A percentile compares a stretch with the other conserved stretches of the same genome.
Evolutionary conservation across 1,140 invertebrate genomes (phyloP).

Genomic region (Cydia amplana): DNA sequence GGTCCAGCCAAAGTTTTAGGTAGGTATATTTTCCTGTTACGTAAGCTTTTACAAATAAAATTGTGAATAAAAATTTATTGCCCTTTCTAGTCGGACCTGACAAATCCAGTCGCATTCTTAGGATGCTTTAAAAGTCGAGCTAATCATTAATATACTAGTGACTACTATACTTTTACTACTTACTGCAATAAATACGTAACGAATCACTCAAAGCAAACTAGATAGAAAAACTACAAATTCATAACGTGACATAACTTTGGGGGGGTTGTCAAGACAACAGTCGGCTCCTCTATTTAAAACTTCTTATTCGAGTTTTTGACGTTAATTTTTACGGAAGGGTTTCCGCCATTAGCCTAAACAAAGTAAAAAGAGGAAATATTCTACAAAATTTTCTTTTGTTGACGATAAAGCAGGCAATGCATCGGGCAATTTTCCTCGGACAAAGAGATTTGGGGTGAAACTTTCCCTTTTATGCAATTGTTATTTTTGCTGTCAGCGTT

Average conservation of each 20-base stretch:
- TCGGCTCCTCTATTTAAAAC: conserved; percentile 35
- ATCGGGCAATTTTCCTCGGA: conserved; percentile 58
- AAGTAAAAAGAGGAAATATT: conserved; percentile 45
- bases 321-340: conserved; percentile 50
- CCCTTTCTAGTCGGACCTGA: no score
- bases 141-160: no score
- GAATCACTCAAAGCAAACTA: conserved; percentile 5
- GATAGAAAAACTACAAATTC: conserved; percentile 39
- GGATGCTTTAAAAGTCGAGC: no score
- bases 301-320: conserved; percentile 31
- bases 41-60: no score
- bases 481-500: conserved; percentile 55
- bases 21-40: no score
- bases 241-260: conserved; percentile 28
- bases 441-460: conserved; percentile 54
- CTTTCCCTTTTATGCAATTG: conserved; percentile 49
- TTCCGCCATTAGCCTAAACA: conserved; percentile 53
- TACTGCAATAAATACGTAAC: not conserved
- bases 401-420: conserved; percentile 50
- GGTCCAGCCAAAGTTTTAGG: no score
- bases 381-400: conserved; percentile 52
- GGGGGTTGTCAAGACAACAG: conserved; percentile 45
- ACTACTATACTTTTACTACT: no score
- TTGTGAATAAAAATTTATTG: no score
- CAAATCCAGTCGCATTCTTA: no score